phyloP scores from a whole-genome alignment of 2,888 invertebrate genomes.

The Plebejus anna region DNA sequence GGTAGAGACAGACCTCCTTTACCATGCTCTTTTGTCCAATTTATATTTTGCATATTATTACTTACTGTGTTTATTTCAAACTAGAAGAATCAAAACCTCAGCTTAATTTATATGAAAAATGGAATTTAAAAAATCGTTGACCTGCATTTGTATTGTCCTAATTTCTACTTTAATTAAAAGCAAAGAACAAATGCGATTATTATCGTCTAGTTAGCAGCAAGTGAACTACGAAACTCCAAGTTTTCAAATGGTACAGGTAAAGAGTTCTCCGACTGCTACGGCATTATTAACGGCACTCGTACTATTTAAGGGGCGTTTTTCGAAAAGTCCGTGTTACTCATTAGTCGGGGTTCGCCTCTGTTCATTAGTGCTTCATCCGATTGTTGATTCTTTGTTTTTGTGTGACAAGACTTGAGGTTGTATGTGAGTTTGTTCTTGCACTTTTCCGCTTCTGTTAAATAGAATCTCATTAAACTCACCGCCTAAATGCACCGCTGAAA shows the following conservation, averaged over 20 bases:
- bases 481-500: neutral
- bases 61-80: neutral
- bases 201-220: conserved; percentile 1
- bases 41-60: neutral
- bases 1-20: neutral
- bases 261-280: conserved; percentile 38
- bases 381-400: conserved; percentile 30
- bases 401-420: conserved; percentile 22
- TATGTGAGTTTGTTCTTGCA: conserved; percentile 1
- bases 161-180: neutral
- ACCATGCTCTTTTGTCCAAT: neutral
- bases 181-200: conserved; percentile 21
- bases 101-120: neutral
- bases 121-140: neutral
- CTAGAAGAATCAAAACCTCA: neutral
- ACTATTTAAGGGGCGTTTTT: conserved; percentile 56
- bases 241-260: conserved; percentile 34
- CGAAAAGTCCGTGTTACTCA: conserved; percentile 57
- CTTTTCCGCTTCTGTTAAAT: neutral
- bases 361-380: conserved; percentile 52
- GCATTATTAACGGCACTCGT: conserved; percentile 50
- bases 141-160: neutral
- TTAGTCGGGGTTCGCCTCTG: conserved; percentile 52
- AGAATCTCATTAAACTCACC: conserved; percentile 10
- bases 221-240: conserved; percentile 30